Evolutionary conservation across 2,797 vertebrate genomes (phyloP).

Genomic region (Trachops cirrhosus): DNA sequence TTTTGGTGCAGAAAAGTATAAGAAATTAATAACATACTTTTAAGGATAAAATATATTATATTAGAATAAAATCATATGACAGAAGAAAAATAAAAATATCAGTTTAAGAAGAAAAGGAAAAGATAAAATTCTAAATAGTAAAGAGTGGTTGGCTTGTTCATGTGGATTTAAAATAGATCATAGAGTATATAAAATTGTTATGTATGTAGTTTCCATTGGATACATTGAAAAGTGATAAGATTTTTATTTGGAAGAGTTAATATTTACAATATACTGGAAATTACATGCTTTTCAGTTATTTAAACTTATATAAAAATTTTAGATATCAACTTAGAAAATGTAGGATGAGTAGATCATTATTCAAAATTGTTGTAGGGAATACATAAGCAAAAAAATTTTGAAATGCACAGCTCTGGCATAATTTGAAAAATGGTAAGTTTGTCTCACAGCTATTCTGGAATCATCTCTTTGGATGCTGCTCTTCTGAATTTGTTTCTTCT

Average conservation of each 20-base stretch:
- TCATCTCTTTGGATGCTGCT: background rate
- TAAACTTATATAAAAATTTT: background rate
- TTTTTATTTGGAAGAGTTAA: conserved; percentile 47
- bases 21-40: background rate
- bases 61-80: conserved; percentile 13
- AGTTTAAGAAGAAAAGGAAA: background rate
- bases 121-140: background rate
- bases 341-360: background rate
- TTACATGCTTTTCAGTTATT: background rate
- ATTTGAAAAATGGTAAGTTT: background rate
- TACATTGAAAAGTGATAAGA: background rate
- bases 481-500: background rate
- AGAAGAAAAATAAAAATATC: conserved; percentile 2
- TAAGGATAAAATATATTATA: background rate
- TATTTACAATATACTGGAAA: conserved; percentile 12
- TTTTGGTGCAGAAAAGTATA: background rate
- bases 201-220: background rate
- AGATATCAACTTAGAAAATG: conserved; percentile 10
- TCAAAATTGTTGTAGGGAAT: conserved; percentile 39
- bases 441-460: background rate
- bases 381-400: background rate
- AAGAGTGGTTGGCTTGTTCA: background rate
- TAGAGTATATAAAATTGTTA: background rate
- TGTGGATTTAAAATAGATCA: conserved; percentile 27
- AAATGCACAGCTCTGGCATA: background rate